Base-by-base conservation (phyloP, 1,140 invertebrate species). In the Atopsyche davidsoni region DNA sequence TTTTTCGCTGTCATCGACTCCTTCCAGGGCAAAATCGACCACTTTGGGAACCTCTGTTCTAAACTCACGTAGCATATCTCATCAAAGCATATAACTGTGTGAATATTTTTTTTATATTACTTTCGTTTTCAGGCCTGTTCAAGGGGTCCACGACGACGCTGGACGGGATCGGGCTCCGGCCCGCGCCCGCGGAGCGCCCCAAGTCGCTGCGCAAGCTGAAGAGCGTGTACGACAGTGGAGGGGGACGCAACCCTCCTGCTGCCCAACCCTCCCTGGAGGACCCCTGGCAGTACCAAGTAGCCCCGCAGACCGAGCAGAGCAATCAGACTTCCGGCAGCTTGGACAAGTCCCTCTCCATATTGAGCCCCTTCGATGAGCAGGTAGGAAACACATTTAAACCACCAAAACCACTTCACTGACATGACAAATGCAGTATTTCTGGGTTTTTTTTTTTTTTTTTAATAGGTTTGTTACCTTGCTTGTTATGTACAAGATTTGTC, bases 331-430 rank as follows among this genome's bases (percentile, higher is more conserved):
- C 62, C 10, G 67, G 72, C 19, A 71, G 68, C 22, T 63, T 63
- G 13, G 77, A 79, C 47, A 83, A 84, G 60, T 79, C 78, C 3
- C 70, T 85, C 41, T 85, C 83, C 11, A 80, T 87, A 43, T 79
- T 92, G 53, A 91, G 87, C 62, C 88, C 89, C 1, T 91, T 94
- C 66, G 90, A 94, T 73, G 89, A 94, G 62, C 80, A 81, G 65
- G 72, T 74, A 59, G 59, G 24, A 41, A 19, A 13, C 25, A 28
- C 13, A 28, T 28, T n/a, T n/a, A n/a, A n/a, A n/a, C n/a, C n/a
- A n/a, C n/a, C n/a, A n/a, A n/a, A n/a, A n/a, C n/a, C n/a, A n/a
- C n/a, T n/a, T n/a, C n/a, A n/a, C n/a, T n/a, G n/a, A n/a, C n/a
- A n/a, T n/a, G n/a, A n/a, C n/a, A n/a, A n/a, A n/a, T n/a, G n/a